Percentiles rank a stretch among this genome's conserved stretches.
phyloP scores from a whole-genome alignment of 1,140 invertebrate genomes.

The Drepana arcuata region DNA sequence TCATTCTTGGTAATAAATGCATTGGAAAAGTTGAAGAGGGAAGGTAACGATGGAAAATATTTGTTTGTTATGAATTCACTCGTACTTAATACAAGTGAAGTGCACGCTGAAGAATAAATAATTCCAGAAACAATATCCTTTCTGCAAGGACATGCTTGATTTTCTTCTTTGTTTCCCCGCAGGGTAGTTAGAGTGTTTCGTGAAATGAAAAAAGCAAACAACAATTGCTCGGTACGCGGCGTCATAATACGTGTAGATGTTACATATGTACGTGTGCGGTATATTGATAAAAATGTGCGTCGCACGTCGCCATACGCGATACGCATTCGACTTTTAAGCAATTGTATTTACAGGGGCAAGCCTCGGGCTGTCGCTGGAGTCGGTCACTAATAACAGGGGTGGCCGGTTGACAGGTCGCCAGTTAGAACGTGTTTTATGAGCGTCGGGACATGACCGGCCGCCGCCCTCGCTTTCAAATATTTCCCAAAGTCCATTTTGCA shows the following conservation, averaged over 20 bases:
- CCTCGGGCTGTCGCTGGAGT: conserved; percentile 20
- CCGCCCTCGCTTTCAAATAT: conserved; percentile 13
- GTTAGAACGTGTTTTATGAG: conserved; percentile 35
- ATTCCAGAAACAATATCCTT: too few relatives aligned
- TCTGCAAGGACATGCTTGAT: too few relatives aligned
- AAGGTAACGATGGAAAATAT: too few relatives aligned
- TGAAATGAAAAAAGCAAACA: too few relatives aligned
- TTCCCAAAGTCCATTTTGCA: conserved; percentile 19
- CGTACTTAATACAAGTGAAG: too few relatives aligned
- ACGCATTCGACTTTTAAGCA: conserved; percentile 37
- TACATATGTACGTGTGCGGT: conserved; percentile 17
- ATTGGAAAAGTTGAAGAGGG: too few relatives aligned
- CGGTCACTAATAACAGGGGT: conserved; percentile 31
- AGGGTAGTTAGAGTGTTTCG: too few relatives aligned
- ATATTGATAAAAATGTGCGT: conserved; percentile 22
- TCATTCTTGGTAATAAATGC: too few relatives aligned
- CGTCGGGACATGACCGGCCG: conserved; percentile 14
- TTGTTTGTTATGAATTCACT: too few relatives aligned
- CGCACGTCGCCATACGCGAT: conserved; percentile 18
- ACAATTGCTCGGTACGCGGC: too few relatives aligned
- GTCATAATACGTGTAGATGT: conserved; percentile 3
- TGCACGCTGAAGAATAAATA: too few relatives aligned
- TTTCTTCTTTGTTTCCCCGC: too few relatives aligned
- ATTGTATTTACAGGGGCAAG: conserved; percentile 49
- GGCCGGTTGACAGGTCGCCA: conserved; percentile 31